Evolutionary conservation across 2,113 vertebrate genomes (phyloP).

Genomic region (Notothenia coriiceps): DNA sequence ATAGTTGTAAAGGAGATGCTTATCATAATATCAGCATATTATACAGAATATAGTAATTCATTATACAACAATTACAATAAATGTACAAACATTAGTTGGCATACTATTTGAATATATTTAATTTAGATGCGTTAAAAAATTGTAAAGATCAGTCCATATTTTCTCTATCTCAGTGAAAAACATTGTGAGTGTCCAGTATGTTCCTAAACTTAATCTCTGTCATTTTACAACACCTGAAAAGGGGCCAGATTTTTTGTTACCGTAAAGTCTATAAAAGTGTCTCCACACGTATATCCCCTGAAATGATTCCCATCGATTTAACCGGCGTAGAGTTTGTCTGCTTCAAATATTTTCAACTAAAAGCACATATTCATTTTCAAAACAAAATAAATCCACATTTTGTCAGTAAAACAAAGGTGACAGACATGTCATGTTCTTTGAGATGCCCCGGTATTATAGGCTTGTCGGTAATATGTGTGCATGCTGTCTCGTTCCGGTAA

Average conservation of each 20-base stretch:
- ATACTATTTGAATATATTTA: not conserved
- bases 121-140: not conserved
- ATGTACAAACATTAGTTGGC: not conserved
- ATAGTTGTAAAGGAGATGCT: no score
- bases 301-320: not conserved
- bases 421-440: accelerated
- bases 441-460: conserved; percentile 29
- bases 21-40: no score
- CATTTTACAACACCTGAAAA: not conserved
- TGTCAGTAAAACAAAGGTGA: accelerated
- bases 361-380: accelerated
- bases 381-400: not conserved
- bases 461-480: conserved; percentile 55
- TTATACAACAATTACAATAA: not conserved
- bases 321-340: accelerated
- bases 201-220: not conserved
- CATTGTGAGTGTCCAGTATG: not conserved
- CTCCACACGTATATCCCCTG: not conserved
- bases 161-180: not conserved
- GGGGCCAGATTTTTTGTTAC: conserved; percentile 37
- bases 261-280: conserved; percentile 22
- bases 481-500: conserved; percentile 74
- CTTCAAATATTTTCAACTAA: not conserved
- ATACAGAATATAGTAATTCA: no score
- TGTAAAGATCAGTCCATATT: not conserved